Evolutionary conservation across 1,140 invertebrate genomes (phyloP).

Genomic region (Spodoptera frugiperda): DNA sequence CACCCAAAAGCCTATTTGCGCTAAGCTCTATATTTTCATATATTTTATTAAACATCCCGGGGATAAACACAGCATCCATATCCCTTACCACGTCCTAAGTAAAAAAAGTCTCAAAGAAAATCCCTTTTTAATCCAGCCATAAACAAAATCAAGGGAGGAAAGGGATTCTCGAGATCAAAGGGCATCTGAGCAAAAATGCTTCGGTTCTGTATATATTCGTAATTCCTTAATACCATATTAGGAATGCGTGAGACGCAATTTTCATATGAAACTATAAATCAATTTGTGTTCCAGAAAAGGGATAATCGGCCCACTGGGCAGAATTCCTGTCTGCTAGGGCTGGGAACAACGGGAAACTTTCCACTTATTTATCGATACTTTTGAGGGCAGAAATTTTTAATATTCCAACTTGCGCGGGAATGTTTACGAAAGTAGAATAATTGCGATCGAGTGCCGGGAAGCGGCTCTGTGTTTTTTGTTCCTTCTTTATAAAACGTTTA

Average conservation of each 20-base stretch:
- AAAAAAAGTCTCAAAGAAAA: slow-evolving; percentile 54
- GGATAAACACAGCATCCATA: slow-evolving; percentile 46
- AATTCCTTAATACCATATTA: slow-evolving; percentile 53
- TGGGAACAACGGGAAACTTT: slow-evolving; percentile 31
- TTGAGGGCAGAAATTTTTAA: slow-evolving; percentile 36
- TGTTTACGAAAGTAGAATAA: slow-evolving; percentile 37
- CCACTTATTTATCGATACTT: slow-evolving; percentile 47
- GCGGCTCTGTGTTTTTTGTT: slow-evolving; percentile 6
- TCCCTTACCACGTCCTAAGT: slow-evolving; percentile 45
- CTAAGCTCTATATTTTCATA: slow-evolving; percentile 46
- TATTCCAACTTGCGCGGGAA: slow-evolving; percentile 32
- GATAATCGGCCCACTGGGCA: slow-evolving; percentile 54
- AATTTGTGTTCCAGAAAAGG: slow-evolving; percentile 59
- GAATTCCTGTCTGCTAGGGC: slow-evolving; percentile 48
- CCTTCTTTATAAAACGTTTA: slow-evolving; percentile 9
- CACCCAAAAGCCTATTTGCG: slow-evolving; percentile 26
- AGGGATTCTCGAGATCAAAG: slow-evolving; percentile 61
- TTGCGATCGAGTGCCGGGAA: slow-evolving; percentile 9
- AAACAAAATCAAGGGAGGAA: slow-evolving; percentile 61
- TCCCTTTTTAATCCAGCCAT: slow-evolving; percentile 66
- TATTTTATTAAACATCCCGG: slow-evolving; percentile 45
- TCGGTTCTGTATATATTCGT: slow-evolving; percentile 37
- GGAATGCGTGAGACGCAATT: slow-evolving; percentile 57
- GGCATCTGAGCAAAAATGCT: slow-evolving; percentile 19
- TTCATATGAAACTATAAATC: slow-evolving; percentile 70